A percentile compares a stretch with the other conserved stretches of the same genome.
Conservation (phyloP, 1,140 invertebrate species). For the Leptoteleia sp. region DNA sequence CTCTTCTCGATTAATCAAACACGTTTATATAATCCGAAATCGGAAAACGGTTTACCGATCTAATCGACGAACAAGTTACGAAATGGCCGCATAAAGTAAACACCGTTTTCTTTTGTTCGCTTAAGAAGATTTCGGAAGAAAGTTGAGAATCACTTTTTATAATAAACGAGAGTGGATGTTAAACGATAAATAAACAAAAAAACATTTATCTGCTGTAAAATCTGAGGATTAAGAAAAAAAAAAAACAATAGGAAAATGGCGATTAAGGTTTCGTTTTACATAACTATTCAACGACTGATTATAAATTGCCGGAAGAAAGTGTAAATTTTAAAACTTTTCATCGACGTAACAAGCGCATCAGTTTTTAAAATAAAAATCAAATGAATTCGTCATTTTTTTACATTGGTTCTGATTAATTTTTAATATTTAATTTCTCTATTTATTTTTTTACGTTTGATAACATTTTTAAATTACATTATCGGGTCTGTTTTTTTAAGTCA, state of each 20-base stretch:
- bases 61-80: background rate
- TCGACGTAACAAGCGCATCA: too few relatives aligned
- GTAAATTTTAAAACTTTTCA: too few relatives aligned
- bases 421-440: too few relatives aligned
- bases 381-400: too few relatives aligned
- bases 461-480: too few relatives aligned
- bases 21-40: slow-evolving; percentile 21
- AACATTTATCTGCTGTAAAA: background rate
- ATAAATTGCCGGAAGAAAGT: too few relatives aligned
- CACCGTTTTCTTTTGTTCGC: background rate
- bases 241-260: slow-evolving; percentile 18
- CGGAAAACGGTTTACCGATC: background rate
- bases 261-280: too few relatives aligned
- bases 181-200: background rate
- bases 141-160: slow-evolving; percentile 6
- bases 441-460: too few relatives aligned
- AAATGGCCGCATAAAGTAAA: background rate
- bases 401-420: too few relatives aligned
- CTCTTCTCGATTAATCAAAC: slow-evolving; percentile 26
- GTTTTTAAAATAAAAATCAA: too few relatives aligned
- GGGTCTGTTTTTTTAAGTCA: too few relatives aligned
- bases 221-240: slow-evolving; percentile 1
- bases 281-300: background rate
- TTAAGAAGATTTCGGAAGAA: slow-evolving; percentile 26
- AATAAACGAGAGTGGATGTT: slow-evolving; percentile 7